Conservation (phyloP, 2,888 invertebrate species). For the Ischnus inquisitorius region DNA sequence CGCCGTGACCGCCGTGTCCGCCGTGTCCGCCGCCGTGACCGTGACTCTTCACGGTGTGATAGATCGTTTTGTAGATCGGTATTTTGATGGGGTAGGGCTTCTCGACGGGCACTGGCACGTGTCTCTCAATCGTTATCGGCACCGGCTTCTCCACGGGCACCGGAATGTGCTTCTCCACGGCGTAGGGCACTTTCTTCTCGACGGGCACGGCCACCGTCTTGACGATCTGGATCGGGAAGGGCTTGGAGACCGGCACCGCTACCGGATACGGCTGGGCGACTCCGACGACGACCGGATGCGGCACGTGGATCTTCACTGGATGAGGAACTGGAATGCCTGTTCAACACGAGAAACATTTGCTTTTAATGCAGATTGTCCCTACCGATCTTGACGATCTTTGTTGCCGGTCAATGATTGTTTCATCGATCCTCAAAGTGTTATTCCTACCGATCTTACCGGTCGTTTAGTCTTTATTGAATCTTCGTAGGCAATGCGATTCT, state of each 20-base stretch:
- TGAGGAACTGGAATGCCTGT: conserved; percentile 87
- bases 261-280: conserved; percentile 90
- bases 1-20: conserved; percentile 42
- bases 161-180: conserved; percentile 89
- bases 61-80: conserved; percentile 90
- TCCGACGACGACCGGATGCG: conserved; percentile 87
- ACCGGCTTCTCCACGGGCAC: conserved; percentile 90
- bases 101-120: conserved; percentile 89
- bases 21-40: conserved; percentile 40
- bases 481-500: no score
- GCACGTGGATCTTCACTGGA: conserved; percentile 88
- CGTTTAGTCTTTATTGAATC: no score
- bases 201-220: conserved; percentile 90
- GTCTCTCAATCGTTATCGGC: conserved; percentile 90
- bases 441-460: no score
- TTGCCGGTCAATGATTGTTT: no score
- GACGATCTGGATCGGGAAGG: conserved; percentile 89
- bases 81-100: conserved; percentile 91
- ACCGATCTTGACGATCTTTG: no score
- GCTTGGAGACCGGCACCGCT: conserved; percentile 89
- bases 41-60: conserved; percentile 88
- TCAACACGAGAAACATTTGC: conserved; percentile 27
- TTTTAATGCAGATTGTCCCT: neutral
- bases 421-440: no score
- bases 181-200: conserved; percentile 91